phyloP scores from a whole-genome alignment of 2,797 vertebrate species.

The Tokudaia muenninki region DNA sequence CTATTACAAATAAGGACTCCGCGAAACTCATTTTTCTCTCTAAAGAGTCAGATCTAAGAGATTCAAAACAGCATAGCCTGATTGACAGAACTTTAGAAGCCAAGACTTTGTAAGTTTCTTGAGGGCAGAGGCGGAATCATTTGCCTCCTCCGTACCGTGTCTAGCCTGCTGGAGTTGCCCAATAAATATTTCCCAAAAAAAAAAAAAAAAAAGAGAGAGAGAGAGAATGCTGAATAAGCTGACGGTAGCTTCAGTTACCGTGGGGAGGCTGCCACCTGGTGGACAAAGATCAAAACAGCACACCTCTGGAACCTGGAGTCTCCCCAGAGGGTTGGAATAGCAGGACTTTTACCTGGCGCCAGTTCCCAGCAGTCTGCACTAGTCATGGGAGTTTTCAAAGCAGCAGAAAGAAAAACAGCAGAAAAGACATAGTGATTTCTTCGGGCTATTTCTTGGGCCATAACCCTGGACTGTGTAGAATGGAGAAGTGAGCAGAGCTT shows the following conservation, averaged over 20 bases:
- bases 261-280: conserved; percentile 81
- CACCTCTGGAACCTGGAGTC: neutral
- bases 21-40: neutral
- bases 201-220: too few species aligned
- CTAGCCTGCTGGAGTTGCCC: neutral
- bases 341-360: neutral
- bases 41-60: neutral
- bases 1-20: neutral
- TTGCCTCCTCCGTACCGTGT: conserved; percentile 15
- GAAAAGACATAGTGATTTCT: neutral
- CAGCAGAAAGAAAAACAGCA: neutral
- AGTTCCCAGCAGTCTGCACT: neutral
- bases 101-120: conserved; percentile 49
- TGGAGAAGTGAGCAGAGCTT: neutral
- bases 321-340: neutral
- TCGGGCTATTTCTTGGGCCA: neutral
- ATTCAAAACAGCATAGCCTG: neutral
- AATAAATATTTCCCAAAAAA: neutral
- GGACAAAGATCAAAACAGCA: conserved; percentile 37
- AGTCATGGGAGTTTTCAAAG: neutral
- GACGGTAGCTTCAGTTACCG: conserved; percentile 66
- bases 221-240: neutral
- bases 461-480: neutral
- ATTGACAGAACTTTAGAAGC: neutral
- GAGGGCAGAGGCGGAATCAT: conserved; percentile 68